A percentile compares a stretch with the other conserved stretches of the same genome.
These are phyloP conservation scores for Onychostruthus taczanowskii DNA, from an alignment of 2,113 vertebrate species.

Conservation along the genomic window DNA sequence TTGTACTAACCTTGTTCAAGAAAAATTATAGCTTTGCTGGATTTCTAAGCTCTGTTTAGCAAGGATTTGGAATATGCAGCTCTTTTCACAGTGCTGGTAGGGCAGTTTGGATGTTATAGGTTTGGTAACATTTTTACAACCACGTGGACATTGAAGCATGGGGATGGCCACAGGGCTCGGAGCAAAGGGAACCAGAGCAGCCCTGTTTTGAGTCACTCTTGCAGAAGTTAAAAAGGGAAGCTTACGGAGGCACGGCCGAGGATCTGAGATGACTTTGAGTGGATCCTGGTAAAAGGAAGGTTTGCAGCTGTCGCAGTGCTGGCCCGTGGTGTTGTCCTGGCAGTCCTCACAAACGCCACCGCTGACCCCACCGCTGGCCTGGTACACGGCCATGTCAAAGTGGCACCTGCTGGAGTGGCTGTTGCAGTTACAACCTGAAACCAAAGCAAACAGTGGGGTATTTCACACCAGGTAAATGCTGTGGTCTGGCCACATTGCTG, in stretches of 20 bases:
- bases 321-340: constrained; percentile 76
- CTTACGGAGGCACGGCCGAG: constrained; percentile 77
- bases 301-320: constrained; percentile 81
- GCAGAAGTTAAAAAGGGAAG: background rate
- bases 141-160: background rate
- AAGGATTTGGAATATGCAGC: background rate
- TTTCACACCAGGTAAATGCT: background rate
- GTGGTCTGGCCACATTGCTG: background rate
- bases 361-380: constrained; percentile 65
- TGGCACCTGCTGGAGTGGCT: constrained; percentile 83
- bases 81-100: background rate
- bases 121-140: background rate
- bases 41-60: background rate
- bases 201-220: background rate
- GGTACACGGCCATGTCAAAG: constrained; percentile 74
- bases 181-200: background rate
- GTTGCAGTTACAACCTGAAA: constrained; percentile 83
- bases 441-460: background rate
- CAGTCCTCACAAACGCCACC: constrained; percentile 87
- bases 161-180: background rate
- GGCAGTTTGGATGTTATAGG: background rate
- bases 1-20: background rate
- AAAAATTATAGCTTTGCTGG: background rate
- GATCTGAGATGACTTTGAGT: constrained; percentile 67
- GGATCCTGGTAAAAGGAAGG: constrained; percentile 79